Percentiles rank a stretch among this genome's conserved stretches.
Evolutionary conservation across 2,888 invertebrate genomes (phyloP).

Genomic region (Morinoia aosen): DNA sequence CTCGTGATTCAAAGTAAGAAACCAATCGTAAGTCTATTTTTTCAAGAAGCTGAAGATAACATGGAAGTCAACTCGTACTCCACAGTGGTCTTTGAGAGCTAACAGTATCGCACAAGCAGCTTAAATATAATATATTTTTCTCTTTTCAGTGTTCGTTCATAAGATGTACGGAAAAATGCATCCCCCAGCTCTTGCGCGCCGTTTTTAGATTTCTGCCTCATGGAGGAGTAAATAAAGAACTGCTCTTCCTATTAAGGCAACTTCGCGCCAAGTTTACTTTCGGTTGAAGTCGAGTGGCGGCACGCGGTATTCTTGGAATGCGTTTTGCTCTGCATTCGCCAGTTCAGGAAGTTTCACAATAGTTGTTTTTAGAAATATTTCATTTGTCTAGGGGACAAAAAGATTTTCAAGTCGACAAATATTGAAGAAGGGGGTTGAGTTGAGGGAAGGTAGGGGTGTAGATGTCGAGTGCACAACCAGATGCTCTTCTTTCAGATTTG

Average conservation of each 20-base stretch:
- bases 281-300: background rate
- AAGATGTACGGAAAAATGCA: background rate
- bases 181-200: background rate
- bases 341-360: background rate
- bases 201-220: background rate
- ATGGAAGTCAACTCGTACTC: background rate
- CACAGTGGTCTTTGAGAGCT: background rate
- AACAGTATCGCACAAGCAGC: background rate
- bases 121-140: background rate
- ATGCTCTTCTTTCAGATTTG: background rate
- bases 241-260: background rate
- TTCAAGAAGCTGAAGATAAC: background rate
- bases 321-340: background rate
- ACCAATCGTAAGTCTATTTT: background rate
- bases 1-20: background rate
- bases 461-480: background rate
- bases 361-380: background rate
- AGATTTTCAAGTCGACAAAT: constrained; percentile 3
- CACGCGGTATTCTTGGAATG: background rate
- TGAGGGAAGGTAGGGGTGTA: background rate
- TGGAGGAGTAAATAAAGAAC: background rate
- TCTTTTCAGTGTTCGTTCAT: background rate
- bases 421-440: background rate
- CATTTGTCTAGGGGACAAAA: background rate
- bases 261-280: background rate